Evolutionary conservation across 2,797 vertebrate species (phyloP).

Genomic region (Anolis apletophallus): DNA sequence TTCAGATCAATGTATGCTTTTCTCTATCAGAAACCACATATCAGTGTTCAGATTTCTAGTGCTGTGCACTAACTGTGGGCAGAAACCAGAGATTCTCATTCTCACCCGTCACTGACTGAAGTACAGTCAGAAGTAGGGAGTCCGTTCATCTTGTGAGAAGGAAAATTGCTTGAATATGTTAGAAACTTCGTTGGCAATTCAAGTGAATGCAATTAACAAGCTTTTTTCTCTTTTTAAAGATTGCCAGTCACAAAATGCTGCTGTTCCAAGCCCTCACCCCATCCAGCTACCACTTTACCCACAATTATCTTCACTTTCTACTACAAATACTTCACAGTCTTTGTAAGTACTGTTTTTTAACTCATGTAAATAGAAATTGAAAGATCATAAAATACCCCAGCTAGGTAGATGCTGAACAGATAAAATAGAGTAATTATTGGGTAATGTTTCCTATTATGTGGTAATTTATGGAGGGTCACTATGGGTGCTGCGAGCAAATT

Average conservation of each 20-base stretch:
- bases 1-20: background rate
- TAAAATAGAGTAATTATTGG: too few species aligned
- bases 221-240: slow-evolving; percentile 66
- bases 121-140: background rate
- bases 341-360: slow-evolving; percentile 67
- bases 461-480: background rate
- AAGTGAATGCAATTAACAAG: background rate
- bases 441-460: background rate
- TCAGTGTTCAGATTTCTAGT: background rate
- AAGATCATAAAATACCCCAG: too few species aligned
- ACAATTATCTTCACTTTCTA: slow-evolving; percentile 64
- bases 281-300: slow-evolving; percentile 64
- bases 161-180: background rate
- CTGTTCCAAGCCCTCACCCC: slow-evolving; percentile 50
- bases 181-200: background rate
- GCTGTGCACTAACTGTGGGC: background rate
- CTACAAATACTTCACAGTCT: slow-evolving; percentile 61
- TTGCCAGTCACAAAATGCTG: slow-evolving; percentile 52
- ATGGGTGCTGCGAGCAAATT: too few species aligned
- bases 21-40: background rate
- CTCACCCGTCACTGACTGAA: background rate
- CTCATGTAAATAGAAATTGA: background rate
- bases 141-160: background rate
- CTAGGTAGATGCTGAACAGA: background rate
- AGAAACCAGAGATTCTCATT: background rate